Conservation (phyloP, 2,888 invertebrate species). For the Ametastegia equiseti region DNA sequence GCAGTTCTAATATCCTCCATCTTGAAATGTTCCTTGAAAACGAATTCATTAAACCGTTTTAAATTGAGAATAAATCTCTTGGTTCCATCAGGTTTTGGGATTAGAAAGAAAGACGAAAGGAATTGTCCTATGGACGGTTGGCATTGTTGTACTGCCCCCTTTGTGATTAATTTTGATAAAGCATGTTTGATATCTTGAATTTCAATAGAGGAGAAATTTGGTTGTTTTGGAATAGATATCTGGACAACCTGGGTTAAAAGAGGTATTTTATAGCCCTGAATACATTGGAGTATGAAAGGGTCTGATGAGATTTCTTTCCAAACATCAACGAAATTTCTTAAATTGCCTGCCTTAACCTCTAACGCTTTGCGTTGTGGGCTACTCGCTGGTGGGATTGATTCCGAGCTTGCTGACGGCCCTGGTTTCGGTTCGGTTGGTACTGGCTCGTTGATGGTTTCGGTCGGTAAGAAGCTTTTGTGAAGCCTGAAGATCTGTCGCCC, state of each 20-base stretch:
- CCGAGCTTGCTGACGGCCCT: neutral
- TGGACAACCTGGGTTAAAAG: too few relatives aligned
- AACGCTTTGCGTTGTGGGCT: neutral
- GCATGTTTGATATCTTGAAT: too few relatives aligned
- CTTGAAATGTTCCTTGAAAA: neutral
- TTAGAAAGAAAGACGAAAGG: neutral
- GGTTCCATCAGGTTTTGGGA: neutral
- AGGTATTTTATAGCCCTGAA: constrained; percentile 49
- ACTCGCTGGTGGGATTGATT: neutral
- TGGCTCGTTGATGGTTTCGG: neutral
- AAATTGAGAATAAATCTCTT: neutral
- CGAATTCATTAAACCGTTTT: neutral
- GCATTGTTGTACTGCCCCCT: neutral
- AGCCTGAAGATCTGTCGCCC: neutral
- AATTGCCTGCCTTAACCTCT: constrained; percentile 46
- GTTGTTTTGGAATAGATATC: too few relatives aligned
- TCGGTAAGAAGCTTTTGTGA: neutral
- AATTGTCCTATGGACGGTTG: neutral
- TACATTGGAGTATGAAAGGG: constrained; percentile 43
- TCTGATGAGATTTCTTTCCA: constrained; percentile 52
- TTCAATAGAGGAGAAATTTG: too few relatives aligned
- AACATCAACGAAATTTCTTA: constrained; percentile 46
- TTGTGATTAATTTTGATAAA: too few relatives aligned
- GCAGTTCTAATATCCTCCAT: too few relatives aligned
- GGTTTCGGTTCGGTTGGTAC: neutral